Evolutionary conservation across 2,113 vertebrate genomes (phyloP).

Genomic region (Hydropotes inermis): DNA sequence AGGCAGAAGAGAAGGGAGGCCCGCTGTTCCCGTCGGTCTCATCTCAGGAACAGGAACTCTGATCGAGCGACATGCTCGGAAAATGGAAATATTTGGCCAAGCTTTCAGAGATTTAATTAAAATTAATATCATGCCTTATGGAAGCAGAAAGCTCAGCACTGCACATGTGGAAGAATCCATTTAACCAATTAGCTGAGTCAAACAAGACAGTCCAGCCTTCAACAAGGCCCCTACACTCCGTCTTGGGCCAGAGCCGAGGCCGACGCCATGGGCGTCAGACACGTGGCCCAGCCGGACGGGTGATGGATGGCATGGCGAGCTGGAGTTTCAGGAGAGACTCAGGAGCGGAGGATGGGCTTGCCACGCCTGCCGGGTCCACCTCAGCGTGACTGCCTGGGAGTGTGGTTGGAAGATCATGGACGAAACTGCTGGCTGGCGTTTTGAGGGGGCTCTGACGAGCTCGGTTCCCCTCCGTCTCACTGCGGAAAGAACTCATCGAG

Average conservation of each 20-base stretch:
- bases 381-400: rapidly evolving
- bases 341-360: background rate
- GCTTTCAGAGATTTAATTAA: constrained; percentile 83
- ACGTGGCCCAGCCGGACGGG: constrained; percentile 69
- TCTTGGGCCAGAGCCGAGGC: constrained; percentile 73
- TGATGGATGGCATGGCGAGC: constrained; percentile 65
- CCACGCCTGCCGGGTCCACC: rapidly evolving
- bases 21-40: background rate
- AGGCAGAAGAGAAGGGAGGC: background rate
- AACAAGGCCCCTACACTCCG: constrained; percentile 69
- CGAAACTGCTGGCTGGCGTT: background rate
- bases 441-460: background rate
- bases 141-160: constrained; percentile 76
- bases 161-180: constrained; percentile 80
- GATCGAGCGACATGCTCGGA: constrained; percentile 78
- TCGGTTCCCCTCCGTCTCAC: background rate
- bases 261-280: constrained; percentile 71
- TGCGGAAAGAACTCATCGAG: background rate
- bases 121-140: constrained; percentile 85
- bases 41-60: constrained; percentile 69
- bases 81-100: constrained; percentile 83
- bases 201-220: constrained; percentile 78
- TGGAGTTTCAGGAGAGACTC: background rate
- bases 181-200: constrained; percentile 84
- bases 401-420: background rate